A percentile compares a stretch with the other conserved stretches of the same genome.
Conservation (phyloP, 1,140 invertebrate genomes). For the Globodera rostochiensis region DNA sequence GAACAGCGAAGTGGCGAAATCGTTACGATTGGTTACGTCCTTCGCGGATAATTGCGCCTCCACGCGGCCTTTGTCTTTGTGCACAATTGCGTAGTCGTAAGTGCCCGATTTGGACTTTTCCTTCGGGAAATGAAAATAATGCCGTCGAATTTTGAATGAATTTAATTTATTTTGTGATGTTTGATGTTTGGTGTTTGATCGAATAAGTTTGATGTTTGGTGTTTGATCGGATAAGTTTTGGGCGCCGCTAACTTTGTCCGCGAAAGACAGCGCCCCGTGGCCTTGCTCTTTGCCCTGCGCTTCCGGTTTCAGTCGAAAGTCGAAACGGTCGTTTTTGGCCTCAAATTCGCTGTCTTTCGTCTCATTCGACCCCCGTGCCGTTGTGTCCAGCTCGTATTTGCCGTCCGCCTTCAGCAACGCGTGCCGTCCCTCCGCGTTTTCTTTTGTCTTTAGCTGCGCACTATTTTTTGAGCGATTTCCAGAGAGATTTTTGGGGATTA, state of each 20-base stretch:
- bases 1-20: constrained; percentile 58
- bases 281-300: constrained; percentile 57
- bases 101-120: constrained; percentile 57
- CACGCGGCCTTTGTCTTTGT: constrained; percentile 56
- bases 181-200: background rate
- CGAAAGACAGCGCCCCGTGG: constrained; percentile 52
- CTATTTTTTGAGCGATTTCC: constrained; percentile 26
- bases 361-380: constrained; percentile 55
- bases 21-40: constrained; percentile 45
- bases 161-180: background rate
- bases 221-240: too few species aligned
- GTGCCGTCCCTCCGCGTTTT: constrained; percentile 51
- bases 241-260: constrained; percentile 44
- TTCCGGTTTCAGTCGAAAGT: constrained; percentile 59
- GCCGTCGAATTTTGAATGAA: too few species aligned
- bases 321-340: constrained; percentile 61
- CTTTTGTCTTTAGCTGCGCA: constrained; percentile 56
- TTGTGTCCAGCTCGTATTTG: constrained; percentile 64
- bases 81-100: constrained; percentile 61
- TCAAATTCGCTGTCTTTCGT: constrained; percentile 55
- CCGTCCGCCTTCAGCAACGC: constrained; percentile 63
- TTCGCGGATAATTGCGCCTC: constrained; percentile 60
- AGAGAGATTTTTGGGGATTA: too few species aligned
- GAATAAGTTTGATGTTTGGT: background rate
- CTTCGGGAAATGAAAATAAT: constrained; percentile 18